These are phyloP conservation scores for Reticulitermes speratus DNA, from an alignment of 1,140 invertebrate genomes.

Conservation along the genomic window DNA sequence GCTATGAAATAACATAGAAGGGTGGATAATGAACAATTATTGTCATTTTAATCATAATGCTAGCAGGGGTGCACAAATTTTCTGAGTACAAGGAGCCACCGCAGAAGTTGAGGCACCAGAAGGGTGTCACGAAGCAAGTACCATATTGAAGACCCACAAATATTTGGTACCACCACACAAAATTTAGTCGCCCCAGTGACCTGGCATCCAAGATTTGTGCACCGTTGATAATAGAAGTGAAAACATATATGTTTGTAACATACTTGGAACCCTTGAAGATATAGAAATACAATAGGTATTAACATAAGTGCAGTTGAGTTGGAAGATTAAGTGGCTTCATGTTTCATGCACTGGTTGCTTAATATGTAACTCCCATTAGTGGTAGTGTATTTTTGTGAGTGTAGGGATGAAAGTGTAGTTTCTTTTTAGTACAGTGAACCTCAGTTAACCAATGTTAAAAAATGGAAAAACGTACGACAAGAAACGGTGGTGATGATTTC, in stretches of 20 bases:
- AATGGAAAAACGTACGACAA: no score
- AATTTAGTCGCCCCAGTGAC: no score
- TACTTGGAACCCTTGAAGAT: neutral
- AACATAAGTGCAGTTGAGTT: no score
- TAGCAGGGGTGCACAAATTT: no score
- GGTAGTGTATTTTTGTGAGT: neutral
- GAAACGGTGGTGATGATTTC: no score
- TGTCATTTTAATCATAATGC: neutral
- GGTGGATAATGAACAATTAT: conserved; percentile 3
- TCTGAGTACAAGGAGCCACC: no score
- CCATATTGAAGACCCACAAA: no score
- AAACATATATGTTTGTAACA: neutral
- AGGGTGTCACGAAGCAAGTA: no score
- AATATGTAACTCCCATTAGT: neutral
- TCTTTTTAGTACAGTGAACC: neutral
- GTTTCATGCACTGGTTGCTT: neutral
- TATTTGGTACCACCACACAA: no score
- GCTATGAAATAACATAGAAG: neutral
- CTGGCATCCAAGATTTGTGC: no score
- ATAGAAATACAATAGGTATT: neutral
- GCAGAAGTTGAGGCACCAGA: no score
- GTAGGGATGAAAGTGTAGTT: neutral
- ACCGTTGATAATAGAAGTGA: neutral
- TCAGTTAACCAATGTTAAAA: neutral
- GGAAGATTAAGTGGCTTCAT: neutral